phyloP scores from a whole-genome alignment of 2,113 vertebrate genomes.

The Lota lota region DNA sequence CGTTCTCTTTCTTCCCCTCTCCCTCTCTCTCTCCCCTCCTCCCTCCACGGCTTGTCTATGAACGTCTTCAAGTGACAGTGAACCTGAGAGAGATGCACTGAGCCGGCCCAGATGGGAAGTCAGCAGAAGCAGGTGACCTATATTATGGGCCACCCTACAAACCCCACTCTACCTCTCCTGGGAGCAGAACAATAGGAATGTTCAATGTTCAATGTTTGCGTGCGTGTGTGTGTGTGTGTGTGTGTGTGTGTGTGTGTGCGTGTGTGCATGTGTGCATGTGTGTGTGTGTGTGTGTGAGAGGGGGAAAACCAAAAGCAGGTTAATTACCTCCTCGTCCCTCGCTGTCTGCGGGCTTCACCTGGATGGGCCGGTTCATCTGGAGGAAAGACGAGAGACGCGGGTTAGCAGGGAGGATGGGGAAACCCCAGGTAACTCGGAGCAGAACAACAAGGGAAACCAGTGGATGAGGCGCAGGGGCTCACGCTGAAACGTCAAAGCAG shows the following conservation, averaged over 20 bases:
- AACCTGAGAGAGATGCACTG: slow-evolving; percentile 57
- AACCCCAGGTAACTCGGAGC: neutral
- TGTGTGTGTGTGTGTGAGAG: slow-evolving; percentile 27
- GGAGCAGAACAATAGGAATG: slow-evolving; percentile 49
- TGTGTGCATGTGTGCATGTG: slow-evolving; percentile 25
- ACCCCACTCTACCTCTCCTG: slow-evolving; percentile 56
- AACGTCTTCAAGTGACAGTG: slow-evolving; percentile 57
- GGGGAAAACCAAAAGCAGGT: slow-evolving; percentile 60
- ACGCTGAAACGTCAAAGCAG: neutral
- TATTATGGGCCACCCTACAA: slow-evolving; percentile 64
- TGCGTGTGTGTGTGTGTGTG: slow-evolving; percentile 10
- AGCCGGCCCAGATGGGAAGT: slow-evolving; percentile 71
- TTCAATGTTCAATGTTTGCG: slow-evolving; percentile 3
- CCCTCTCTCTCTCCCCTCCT: slow-evolving; percentile 2
- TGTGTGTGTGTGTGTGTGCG: slow-evolving; percentile 36
- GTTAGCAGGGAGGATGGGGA: slow-evolving; percentile 42
- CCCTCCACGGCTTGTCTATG: slow-evolving; percentile 53
- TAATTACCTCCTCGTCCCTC: slow-evolving; percentile 98
- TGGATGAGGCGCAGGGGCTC: neutral
- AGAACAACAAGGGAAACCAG: neutral
- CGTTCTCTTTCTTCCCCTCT: neutral
- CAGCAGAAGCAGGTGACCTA: slow-evolving; percentile 76
- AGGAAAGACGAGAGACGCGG: slow-evolving; percentile 43
- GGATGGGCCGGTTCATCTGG: slow-evolving; percentile 98
- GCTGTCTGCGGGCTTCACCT: slow-evolving; percentile 98